phyloP scores from a whole-genome alignment of 2,797 vertebrate genomes.

The Ispidina lecontei region DNA sequence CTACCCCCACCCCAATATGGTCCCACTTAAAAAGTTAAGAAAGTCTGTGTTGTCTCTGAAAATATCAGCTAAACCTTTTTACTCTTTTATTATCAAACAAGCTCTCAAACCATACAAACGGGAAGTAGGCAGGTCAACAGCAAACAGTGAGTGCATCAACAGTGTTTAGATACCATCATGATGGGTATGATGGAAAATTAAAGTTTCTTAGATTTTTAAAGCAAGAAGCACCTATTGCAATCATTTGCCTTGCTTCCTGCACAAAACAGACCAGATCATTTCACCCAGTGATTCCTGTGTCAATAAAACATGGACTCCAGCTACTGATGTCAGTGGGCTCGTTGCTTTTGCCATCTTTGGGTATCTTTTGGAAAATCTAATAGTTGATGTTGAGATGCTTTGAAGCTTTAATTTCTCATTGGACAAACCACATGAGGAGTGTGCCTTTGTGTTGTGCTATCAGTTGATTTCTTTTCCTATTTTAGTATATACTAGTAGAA shows the following conservation, averaged over 20 bases:
- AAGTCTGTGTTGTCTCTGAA: not conserved
- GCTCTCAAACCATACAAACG: not conserved
- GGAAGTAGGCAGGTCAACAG: not conserved
- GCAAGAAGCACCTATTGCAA: not conserved
- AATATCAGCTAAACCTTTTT: not conserved
- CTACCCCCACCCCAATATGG: not conserved
- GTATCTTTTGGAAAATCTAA: not conserved
- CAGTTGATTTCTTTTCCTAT: not conserved
- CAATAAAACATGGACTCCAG: not conserved
- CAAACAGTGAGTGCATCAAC: not conserved
- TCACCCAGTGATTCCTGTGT: not conserved
- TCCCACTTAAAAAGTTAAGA: not conserved
- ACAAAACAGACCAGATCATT: not conserved
- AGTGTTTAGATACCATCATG: not conserved
- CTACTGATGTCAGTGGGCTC: not conserved
- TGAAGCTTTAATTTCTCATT: not conserved
- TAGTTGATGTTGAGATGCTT: not conserved
- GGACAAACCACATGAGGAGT: not conserved
- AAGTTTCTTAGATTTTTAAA: not conserved
- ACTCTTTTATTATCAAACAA: not conserved
- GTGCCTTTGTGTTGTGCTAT: not conserved
- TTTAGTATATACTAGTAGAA: not conserved
- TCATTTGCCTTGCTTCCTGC: constrained; percentile 1
- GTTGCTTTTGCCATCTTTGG: not conserved
- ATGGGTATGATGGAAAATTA: not conserved